Conservation (phyloP, 1,140 invertebrate genomes). For the Geopemphigus sp. region DNA sequence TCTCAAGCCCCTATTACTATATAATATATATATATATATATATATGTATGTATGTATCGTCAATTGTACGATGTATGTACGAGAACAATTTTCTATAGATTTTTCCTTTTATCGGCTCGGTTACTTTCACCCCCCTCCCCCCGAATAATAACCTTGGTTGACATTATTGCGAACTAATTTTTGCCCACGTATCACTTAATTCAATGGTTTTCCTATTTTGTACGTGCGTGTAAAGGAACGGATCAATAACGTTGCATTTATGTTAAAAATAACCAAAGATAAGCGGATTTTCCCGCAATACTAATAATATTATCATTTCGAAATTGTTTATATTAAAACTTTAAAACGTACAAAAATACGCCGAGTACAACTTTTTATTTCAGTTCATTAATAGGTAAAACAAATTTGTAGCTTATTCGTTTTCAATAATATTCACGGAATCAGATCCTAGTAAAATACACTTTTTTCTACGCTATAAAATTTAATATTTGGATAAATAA, state of each 20-base stretch:
- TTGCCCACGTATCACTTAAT: neutral
- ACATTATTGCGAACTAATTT: neutral
- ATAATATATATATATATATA: neutral
- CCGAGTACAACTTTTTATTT: too few species aligned
- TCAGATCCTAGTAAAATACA: too few species aligned
- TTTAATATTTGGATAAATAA: too few species aligned
- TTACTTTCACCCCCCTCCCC: neutral
- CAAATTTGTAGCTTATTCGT: too few species aligned
- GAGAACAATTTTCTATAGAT: neutral
- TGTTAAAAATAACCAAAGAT: neutral
- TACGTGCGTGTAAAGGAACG: neutral
- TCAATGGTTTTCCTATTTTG: neutral
- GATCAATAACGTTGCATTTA: neutral
- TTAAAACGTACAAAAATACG: too few species aligned
- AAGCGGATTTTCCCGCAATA: neutral
- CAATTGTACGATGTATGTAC: neutral
- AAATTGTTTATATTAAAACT: too few species aligned
- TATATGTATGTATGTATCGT: neutral
- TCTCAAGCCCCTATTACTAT: neutral
- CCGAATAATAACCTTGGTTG: neutral
- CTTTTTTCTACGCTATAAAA: too few species aligned
- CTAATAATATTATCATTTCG: too few species aligned
- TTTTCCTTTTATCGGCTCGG: slow-evolving; percentile 6
- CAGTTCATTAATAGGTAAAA: too few species aligned
- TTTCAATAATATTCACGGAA: too few species aligned